Percentiles rank a stretch among this genome's conserved stretches.
Evolutionary conservation across 2,888 invertebrate species (phyloP).

Genomic region (Tuberolachnus salignus): DNA sequence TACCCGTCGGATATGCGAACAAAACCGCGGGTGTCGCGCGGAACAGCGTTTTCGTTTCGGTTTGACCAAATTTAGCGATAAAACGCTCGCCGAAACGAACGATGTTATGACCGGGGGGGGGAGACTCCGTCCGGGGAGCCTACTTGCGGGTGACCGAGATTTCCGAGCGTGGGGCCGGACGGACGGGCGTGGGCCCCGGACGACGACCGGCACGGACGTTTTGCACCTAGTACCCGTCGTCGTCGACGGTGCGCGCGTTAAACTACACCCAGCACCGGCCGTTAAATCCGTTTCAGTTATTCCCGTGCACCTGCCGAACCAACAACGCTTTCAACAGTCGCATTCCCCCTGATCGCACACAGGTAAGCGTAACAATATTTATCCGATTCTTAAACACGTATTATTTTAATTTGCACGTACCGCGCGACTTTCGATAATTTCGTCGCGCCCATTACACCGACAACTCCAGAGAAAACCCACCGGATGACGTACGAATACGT

Average conservation of each 20-base stretch:
- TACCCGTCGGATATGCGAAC: neutral
- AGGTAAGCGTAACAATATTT: too few relatives aligned
- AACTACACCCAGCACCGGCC: neutral
- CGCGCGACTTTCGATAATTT: too few relatives aligned
- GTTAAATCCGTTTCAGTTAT: conserved; percentile 27
- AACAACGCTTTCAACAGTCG: conserved; percentile 11
- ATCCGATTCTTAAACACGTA: too few relatives aligned
- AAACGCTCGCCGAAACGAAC: neutral
- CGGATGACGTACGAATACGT: too few relatives aligned
- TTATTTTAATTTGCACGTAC: too few relatives aligned
- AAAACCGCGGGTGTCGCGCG: neutral
- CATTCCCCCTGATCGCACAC: too few relatives aligned
- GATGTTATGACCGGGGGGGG: neutral
- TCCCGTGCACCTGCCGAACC: conserved; percentile 26
- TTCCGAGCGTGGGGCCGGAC: conserved; percentile 31
- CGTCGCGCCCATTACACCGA: too few relatives aligned
- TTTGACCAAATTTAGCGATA: conserved; percentile 50
- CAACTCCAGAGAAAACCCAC: too few relatives aligned
- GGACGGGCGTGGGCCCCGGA: conserved; percentile 35
- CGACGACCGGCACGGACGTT: conserved; percentile 28
- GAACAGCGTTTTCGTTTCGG: conserved; percentile 19
- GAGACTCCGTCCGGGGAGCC: neutral
- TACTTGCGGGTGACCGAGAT: conserved; percentile 17
- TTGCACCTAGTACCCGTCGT: conserved; percentile 4
- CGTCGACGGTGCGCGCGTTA: neutral